Evolutionary conservation across 2,113 vertebrate species (phyloP).

Genomic region (Phyllopteryx taeniolatus): DNA sequence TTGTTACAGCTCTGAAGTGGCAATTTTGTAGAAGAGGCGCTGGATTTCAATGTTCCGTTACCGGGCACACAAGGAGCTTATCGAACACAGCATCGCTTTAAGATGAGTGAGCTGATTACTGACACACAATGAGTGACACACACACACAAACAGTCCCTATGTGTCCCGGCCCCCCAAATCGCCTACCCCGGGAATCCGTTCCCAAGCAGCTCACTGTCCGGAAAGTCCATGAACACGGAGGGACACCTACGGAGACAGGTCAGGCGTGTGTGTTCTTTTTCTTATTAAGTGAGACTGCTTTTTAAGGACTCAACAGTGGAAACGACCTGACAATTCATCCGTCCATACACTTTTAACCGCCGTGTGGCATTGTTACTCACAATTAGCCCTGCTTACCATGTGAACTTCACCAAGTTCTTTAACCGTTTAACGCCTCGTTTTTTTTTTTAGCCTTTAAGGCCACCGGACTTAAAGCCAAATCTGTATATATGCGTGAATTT

Average conservation of each 20-base stretch:
- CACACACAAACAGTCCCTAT: constrained; percentile 54
- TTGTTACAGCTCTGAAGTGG: too few species aligned
- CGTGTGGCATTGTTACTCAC: not conserved
- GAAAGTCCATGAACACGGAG: constrained; percentile 81
- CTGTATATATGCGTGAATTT: not conserved
- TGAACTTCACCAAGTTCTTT: not conserved
- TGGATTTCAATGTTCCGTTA: too few species aligned
- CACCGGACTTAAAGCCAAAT: not conserved
- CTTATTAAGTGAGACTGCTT: not conserved
- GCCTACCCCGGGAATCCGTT: constrained; percentile 80
- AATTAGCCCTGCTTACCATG: not conserved
- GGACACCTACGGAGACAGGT: constrained; percentile 81
- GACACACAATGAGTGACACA: constrained; percentile 48
- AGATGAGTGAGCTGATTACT: constrained; percentile 3
- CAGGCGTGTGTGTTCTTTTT: constrained; percentile 61
- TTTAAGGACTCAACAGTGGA: constrained; percentile 2
- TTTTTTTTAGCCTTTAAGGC: not conserved
- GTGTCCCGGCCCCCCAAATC: constrained; percentile 49
- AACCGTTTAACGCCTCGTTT: too few species aligned
- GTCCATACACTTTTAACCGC: not conserved
- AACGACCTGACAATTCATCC: not conserved
- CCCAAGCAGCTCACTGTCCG: constrained; percentile 79
- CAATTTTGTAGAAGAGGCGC: too few species aligned
- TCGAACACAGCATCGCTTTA: not conserved
- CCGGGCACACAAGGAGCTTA: too few species aligned